Evolutionary conservation across 2,888 invertebrate genomes (phyloP).

Genomic region (Epinotia ramella): DNA sequence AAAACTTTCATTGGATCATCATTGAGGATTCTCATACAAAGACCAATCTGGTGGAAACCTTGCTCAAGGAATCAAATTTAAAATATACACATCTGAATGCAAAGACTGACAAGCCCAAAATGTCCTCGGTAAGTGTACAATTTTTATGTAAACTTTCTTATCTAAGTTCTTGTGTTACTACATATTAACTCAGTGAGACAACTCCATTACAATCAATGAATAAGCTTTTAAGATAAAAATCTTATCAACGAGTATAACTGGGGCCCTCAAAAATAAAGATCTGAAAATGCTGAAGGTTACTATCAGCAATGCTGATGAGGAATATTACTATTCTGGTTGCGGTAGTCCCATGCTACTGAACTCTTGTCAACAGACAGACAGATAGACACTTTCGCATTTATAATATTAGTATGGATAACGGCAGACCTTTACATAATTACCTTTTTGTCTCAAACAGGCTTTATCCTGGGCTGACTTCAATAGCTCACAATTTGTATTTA

Average conservation of each 20-base stretch:
- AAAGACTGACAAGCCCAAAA: constrained; percentile 78
- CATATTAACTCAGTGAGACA: neutral
- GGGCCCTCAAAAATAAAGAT: no score
- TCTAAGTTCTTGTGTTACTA: neutral
- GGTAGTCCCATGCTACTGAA: neutral
- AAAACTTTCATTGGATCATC: constrained; percentile 96
- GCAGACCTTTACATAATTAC: neutral
- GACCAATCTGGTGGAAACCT: constrained; percentile 89
- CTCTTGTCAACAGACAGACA: no score
- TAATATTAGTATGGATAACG: neutral
- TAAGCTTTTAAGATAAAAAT: no score
- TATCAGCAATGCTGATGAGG: neutral
- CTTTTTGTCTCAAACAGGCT: neutral
- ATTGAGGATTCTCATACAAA: constrained; percentile 93
- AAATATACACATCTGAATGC: constrained; percentile 87
- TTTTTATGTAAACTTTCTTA: neutral
- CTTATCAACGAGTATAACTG: no score
- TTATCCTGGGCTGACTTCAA: neutral
- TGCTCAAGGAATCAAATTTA: constrained; percentile 88
- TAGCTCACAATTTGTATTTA: neutral
- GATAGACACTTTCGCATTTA: no score
- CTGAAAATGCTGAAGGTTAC: no score
- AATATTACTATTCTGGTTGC: neutral
- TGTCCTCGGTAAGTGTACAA: constrained; percentile 73
- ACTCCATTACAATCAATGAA: neutral